Evolutionary conservation across 2,888 invertebrate genomes (phyloP).

Genomic region (Drosophila cracens): DNA sequence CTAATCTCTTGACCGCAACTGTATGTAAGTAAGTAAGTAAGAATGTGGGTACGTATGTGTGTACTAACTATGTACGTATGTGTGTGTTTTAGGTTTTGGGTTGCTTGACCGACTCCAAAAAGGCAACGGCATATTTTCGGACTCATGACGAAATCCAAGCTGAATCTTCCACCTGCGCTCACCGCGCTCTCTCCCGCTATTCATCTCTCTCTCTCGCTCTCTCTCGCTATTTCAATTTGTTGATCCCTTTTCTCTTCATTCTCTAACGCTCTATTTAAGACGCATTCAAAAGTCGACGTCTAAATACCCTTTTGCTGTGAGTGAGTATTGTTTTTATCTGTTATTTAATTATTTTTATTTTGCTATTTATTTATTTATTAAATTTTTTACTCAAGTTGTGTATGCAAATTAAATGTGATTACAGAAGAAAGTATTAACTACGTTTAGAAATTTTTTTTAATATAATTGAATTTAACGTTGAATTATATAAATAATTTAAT

Average conservation of each 20-base stretch:
- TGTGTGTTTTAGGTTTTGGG: slow-evolving; percentile 29
- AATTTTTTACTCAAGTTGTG: not conserved
- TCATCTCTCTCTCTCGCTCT: not conserved
- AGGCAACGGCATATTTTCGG: slow-evolving; percentile 61
- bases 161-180: slow-evolving; percentile 40
- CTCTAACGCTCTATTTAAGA: slow-evolving; percentile 52
- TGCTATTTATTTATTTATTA: not conserved
- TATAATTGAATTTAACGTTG: no score
- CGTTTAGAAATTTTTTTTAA: no score
- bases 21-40: not conserved
- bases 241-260: not conserved
- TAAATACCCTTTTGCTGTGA: slow-evolving; percentile 23
- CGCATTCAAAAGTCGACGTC: slow-evolving; percentile 46
- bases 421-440: no score
- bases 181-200: not conserved
- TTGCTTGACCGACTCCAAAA: slow-evolving; percentile 59
- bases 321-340: not conserved
- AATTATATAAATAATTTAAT: not conserved
- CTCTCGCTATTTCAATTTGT: slow-evolving; percentile 2
- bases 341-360: not conserved
- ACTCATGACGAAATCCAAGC: slow-evolving; percentile 66
- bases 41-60: slow-evolving; percentile 4
- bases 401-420: not conserved
- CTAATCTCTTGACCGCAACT: not conserved
- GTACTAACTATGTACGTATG: slow-evolving; percentile 4